phyloP scores from a whole-genome alignment of 1,140 invertebrate genomes.

The Octopus bimaculoides region DNA sequence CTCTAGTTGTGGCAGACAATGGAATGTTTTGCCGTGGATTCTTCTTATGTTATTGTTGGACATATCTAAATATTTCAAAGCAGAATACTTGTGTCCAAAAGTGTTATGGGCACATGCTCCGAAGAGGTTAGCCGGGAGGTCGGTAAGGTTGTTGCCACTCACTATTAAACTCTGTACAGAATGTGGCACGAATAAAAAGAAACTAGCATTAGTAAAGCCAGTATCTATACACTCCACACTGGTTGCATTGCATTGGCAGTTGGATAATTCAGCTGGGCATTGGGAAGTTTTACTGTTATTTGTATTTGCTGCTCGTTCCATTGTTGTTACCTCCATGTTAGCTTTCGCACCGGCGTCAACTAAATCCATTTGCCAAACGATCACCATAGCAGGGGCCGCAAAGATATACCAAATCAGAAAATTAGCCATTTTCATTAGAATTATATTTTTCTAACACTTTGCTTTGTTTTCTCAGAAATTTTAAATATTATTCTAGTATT shows the following conservation, averaged over 20 bases:
- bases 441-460: no score
- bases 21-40: slow-evolving; percentile 27
- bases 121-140: slow-evolving; percentile 20
- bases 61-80: slow-evolving; percentile 22
- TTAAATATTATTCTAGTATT: no score
- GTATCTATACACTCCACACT: background rate
- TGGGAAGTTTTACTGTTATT: background rate
- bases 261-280: background rate
- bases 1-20: slow-evolving; percentile 20
- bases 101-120: slow-evolving; percentile 14
- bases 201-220: background rate
- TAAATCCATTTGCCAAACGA: no score
- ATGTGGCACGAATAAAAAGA: slow-evolving; percentile 15
- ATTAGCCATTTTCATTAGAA: no score
- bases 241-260: background rate
- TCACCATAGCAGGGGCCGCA: no score
- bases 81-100: background rate
- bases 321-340: no score
- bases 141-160: slow-evolving; percentile 16
- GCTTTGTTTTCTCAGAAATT: no score
- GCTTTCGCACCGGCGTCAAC: no score
- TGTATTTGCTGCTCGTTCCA: no score
- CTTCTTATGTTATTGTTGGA: slow-evolving; percentile 23
- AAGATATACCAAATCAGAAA: no score
- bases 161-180: slow-evolving; percentile 19